Conservation (phyloP, 1,140 invertebrate genomes). For the Caenorhabditis briggsae region DNA sequence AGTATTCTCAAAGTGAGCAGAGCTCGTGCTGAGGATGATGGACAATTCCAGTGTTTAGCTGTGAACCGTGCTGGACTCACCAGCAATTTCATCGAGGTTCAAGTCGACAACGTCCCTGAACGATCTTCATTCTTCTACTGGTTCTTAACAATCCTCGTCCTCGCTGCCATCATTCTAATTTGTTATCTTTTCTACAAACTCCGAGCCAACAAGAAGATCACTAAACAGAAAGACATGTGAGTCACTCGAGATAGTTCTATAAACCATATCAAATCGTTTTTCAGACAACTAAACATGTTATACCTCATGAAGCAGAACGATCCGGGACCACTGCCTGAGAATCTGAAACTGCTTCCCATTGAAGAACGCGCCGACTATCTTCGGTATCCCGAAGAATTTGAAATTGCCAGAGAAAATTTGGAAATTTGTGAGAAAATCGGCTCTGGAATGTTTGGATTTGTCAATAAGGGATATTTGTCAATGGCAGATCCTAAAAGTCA, state of each 20-base stretch:
- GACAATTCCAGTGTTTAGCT: conserved; percentile 22
- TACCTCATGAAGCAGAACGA: background rate
- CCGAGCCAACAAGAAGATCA: background rate
- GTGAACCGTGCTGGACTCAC: conserved; percentile 1
- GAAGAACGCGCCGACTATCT: conserved; percentile 28
- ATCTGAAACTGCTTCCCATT: conserved; percentile 2
- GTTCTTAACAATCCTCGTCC: background rate
- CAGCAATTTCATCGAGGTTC: conserved; percentile 12
- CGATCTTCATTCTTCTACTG: background rate
- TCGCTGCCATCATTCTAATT: background rate
- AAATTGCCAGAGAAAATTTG: background rate
- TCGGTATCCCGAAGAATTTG: background rate
- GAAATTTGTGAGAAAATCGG: background rate
- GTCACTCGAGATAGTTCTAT: background rate
- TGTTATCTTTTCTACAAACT: background rate
- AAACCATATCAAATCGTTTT: background rate
- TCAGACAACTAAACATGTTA: background rate
- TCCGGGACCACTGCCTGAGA: background rate
- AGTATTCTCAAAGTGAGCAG: background rate
- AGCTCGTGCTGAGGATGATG: conserved; percentile 32
- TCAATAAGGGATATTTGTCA: background rate
- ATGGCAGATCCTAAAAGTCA: conserved; percentile 35
- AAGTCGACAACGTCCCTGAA: background rate
- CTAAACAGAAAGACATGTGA: conserved; percentile 37
- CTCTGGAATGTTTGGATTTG: background rate